Evolutionary conservation across 2,797 vertebrate genomes (phyloP), one percentile per base, ranked within the genome.

Genomic region (Takifugu rubripes): DNA sequence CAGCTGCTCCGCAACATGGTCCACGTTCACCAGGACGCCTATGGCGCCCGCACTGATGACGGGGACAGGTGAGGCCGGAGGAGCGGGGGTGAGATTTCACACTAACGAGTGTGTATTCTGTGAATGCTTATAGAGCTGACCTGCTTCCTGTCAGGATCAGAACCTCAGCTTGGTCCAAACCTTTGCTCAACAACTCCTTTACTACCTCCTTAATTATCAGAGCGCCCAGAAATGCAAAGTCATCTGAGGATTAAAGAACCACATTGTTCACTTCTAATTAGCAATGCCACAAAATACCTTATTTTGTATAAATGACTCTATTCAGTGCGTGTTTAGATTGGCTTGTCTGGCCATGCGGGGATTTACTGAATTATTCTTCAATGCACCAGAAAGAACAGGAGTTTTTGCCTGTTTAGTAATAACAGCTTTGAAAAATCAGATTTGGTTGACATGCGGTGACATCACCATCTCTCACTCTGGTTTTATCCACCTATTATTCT

Each of bases 191-290:
- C 46, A 98, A 92, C 64, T 96, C 95, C 43, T 93, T 95, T 52
- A 98, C 90, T 65, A 98, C 96, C 82, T 98, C 96, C 81, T 89
- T 92, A 70, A 98, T 93, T 83, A 98, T 98, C 87, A 95, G 90
- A 29, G 95, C 92, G 11, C 96, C 96, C 96, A 98, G 97, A 84
- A 98, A 98, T 2, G 93, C 95, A 17, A 96, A 98, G 63, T 93
- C 92, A 72, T 79, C 96, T 98, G 89, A 74, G 79, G 51, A 75
- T 36, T 12, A 9, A 11, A 36, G 33, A 12, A 36, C 29, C 29
- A 31, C 29, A 31, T 6, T 6, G 27, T 6, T 3, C 27, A 6
- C 27, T 33, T 33, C 31, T 10, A 7, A 7, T 33, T 33, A 33
- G 5, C 33, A 5, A 33, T 33, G 31, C 31, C 8, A 3, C 31